phyloP scores from a whole-genome alignment of 1,140 invertebrate genomes.

The Ceratina calcarata region DNA sequence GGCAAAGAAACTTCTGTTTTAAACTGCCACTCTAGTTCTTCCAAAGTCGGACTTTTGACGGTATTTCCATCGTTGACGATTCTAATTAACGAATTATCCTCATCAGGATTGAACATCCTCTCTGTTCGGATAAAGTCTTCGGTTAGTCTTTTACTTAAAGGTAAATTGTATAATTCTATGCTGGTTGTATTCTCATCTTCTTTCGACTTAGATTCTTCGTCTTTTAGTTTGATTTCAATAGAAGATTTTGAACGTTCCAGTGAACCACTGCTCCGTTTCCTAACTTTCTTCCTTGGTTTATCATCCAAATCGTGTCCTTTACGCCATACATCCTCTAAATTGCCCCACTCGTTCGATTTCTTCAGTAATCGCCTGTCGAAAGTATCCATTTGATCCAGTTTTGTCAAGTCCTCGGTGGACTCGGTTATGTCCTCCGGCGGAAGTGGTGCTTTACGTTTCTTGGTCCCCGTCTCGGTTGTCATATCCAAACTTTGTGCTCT shows the following conservation, averaged over 20 bases:
- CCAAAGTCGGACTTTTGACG: conserved; percentile 66
- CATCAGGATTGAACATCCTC: conserved; percentile 70
- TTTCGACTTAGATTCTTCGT: conserved; percentile 23
- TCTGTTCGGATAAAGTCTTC: conserved; percentile 72
- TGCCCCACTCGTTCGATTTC: conserved; percentile 88
- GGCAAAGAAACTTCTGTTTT: conserved; percentile 54
- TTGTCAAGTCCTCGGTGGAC: conserved; percentile 82
- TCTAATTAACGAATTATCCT: conserved; percentile 72
- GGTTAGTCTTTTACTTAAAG: conserved; percentile 70
- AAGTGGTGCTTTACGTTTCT: conserved; percentile 85
- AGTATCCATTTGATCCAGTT: conserved; percentile 84
- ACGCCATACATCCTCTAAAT: conserved; percentile 86
- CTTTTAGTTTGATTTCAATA: conserved; percentile 70
- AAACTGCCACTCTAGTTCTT: conserved; percentile 72
- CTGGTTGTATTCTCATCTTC: conserved; percentile 46
- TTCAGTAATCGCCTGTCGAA: conserved; percentile 86
- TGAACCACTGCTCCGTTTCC: conserved; percentile 68
- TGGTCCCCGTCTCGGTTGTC: conserved; percentile 84
- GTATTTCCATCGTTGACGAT: conserved; percentile 74
- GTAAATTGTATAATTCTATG: conserved; percentile 72
- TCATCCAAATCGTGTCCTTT: conserved; percentile 60
- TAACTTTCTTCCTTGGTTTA: conserved; percentile 14
- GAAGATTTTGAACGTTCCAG: conserved; percentile 72
- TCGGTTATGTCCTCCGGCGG: conserved; percentile 82
- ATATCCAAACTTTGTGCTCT: conserved; percentile 91